Base-by-base conservation (phyloP, 2,797 vertebrate genomes). In the Thripadectes ignobilis region DNA sequence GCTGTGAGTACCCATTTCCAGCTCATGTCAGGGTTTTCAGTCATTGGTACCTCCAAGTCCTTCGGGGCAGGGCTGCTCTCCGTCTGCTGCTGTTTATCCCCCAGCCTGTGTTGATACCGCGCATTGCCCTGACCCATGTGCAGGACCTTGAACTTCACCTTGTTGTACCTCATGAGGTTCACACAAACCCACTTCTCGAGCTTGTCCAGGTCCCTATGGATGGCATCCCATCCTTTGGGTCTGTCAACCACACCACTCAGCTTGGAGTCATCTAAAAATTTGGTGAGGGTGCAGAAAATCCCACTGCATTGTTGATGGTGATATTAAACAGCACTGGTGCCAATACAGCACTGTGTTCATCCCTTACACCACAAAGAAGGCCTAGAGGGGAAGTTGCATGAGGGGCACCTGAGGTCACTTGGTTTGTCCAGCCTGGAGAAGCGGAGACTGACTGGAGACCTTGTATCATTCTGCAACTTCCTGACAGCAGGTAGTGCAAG, bases 1-100 rank as follows among this genome's bases (percentile, higher is more conserved):
- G 19, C 41, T 72, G 1, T 1, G 1, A 61, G 4, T 1, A 2
- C 24, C 26, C 4, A 3, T 73, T 67, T 67, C 5, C 1, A 2
- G 5, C 5, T 77, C 27, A 17, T 15, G 19, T 52, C 21, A 10
- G 45, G 21, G 27, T 59, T 54, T 46, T 46, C 24, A 48, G 29
- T 15, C 6, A 20, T 16, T 3, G 1, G 2, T 15, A 12, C 3
- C 9, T 24, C 4, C 10, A 67, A 2, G 30, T 32, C 22, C 10
- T 63, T 26, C 17, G 55, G 6, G 0, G 1, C 17, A 58, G 48
- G 15, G 27, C 36, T 79, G 14, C 27, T 79, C 7, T 82, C 3
- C 12, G 12, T 24, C 21, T 61, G 39, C 39, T 41, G 14, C 39
- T 41, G 4, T 16, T 89, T 13, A 14, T n/a, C 6, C 17, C 34